Evolutionary conservation across 2,888 invertebrate genomes (phyloP), one percentile per base, ranked within the genome.

Genomic region (Cantharis lateralis): DNA sequence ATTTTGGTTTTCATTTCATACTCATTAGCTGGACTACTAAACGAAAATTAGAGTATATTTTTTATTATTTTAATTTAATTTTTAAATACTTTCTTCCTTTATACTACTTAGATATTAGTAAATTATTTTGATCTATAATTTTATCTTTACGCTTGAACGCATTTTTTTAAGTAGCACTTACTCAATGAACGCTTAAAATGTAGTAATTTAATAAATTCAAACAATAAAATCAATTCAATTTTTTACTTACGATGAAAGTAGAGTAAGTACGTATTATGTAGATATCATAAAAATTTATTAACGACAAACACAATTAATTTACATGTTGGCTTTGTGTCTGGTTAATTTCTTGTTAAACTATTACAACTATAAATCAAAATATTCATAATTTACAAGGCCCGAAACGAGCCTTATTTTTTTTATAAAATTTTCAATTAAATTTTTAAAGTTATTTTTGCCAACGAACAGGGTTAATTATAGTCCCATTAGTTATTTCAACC

Each of bases 401-500:
- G 48, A 48, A 48, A 48, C 48, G 48, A 48, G 48, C 48, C 13
- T 48, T n/a, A 48, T 48, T n/a, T 48, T 48, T 48, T 48, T 48
- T 48, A 48, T 20, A 72, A 72, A 11, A 61, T 66, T 72, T 72
- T 72, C 16, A 68, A 72, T 68, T 72, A 68, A 72, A 72, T 61
- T 20, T 24, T 68, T 24, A 16, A 66, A 48, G 68, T 64, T 68
- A 20, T 72, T 68, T 72, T 72, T 48, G 15, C 72, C 28, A 72
- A 72, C 68, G 72, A 72, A 64, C 68, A 68, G 62, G 68, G 72
- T 48, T 66, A 72, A 72, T 72, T 72, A 72, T 68, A 68, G 68
- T 72, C 20, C 61, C 72, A 72, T 72, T 68, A 72, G 62, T 72
- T 68, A 68, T 72, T 68, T 61, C 66, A 32, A 48, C 48, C 48